A percentile compares a stretch with the other conserved stretches of the same genome.
Conservation (phyloP, 2,888 invertebrate genomes). For the Rhabditoides inermis region DNA sequence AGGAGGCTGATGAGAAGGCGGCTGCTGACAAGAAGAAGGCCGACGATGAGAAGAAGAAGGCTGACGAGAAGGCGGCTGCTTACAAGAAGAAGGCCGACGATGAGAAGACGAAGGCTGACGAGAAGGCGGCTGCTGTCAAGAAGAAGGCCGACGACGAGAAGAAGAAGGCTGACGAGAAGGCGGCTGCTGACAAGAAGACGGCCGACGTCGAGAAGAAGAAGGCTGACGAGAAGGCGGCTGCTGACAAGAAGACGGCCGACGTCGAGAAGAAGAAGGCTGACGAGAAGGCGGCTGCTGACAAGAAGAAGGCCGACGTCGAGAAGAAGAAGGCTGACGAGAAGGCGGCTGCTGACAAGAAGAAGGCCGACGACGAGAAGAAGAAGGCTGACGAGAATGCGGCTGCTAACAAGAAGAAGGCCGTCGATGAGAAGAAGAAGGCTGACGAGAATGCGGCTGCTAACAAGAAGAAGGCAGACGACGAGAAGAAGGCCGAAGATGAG, state of each 20-base stretch:
- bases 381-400: slow-evolving; percentile 4
- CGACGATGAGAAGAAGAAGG: slow-evolving; percentile 4
- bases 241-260: slow-evolving; percentile 10
- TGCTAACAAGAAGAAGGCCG: slow-evolving; percentile 1
- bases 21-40: slow-evolving; percentile 5
- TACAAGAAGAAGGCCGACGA: slow-evolving; percentile 7
- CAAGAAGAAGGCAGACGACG: slow-evolving; percentile 3
- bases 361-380: slow-evolving; percentile 7
- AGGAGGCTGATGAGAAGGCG: too few relatives aligned
- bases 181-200: too few relatives aligned
- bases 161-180: slow-evolving; percentile 1
- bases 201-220: slow-evolving; percentile 8
- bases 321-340: slow-evolving; percentile 6
- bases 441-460: too few relatives aligned
- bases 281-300: neutral
- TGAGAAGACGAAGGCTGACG: neutral
- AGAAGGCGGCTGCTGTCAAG: slow-evolving; percentile 5
- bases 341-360: slow-evolving; percentile 2
- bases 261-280: slow-evolving; percentile 10
- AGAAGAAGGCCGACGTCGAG: slow-evolving; percentile 12
- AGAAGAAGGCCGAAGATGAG: slow-evolving; percentile 6
- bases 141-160: slow-evolving; percentile 4
- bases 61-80: slow-evolving; percentile 4
- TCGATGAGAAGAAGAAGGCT: slow-evolving; percentile 9
- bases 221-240: slow-evolving; percentile 5